Conservation (phyloP, 2,113 vertebrate species). For the human region DNA sequence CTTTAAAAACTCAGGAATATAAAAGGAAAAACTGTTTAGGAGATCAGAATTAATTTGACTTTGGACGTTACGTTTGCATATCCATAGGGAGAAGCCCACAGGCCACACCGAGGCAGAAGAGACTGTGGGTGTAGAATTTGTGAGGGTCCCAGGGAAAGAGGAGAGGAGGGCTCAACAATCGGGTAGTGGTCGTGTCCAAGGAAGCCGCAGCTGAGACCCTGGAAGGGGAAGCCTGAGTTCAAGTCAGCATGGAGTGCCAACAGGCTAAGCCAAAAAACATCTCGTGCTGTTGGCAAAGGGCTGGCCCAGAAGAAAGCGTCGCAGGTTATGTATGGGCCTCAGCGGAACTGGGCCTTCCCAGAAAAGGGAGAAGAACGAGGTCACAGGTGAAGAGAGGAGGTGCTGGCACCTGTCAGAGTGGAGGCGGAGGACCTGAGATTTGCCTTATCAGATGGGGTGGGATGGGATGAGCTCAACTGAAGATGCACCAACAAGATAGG, state of each 20-base stretch:
- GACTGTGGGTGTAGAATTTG: neutral
- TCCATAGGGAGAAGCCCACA: neutral
- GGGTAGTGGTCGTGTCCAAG: neutral
- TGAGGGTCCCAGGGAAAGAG: neutral
- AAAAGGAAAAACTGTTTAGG: neutral
- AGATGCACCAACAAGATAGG: neutral
- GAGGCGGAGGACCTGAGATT: neutral
- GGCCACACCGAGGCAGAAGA: neutral
- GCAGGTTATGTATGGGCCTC: neutral
- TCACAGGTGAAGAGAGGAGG: neutral
- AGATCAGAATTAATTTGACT: neutral
- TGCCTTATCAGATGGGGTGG: neutral
- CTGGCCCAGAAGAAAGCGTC: neutral
- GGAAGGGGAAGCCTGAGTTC: no score
- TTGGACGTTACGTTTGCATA: neutral
- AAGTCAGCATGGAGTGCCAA: rapidly evolving
- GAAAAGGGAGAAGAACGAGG: neutral
- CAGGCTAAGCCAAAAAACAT: neutral
- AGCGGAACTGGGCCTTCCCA: neutral
- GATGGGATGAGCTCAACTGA: neutral
- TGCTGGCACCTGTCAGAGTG: neutral
- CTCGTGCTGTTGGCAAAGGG: rapidly evolving
- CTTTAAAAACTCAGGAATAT: neutral
- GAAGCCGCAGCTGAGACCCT: neutral
- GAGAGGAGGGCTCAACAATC: neutral